Evolutionary conservation across 2,113 vertebrate species (phyloP), one percentile per base, ranked within the genome.

Genomic region (Ptilorrhoa leucosticta): DNA sequence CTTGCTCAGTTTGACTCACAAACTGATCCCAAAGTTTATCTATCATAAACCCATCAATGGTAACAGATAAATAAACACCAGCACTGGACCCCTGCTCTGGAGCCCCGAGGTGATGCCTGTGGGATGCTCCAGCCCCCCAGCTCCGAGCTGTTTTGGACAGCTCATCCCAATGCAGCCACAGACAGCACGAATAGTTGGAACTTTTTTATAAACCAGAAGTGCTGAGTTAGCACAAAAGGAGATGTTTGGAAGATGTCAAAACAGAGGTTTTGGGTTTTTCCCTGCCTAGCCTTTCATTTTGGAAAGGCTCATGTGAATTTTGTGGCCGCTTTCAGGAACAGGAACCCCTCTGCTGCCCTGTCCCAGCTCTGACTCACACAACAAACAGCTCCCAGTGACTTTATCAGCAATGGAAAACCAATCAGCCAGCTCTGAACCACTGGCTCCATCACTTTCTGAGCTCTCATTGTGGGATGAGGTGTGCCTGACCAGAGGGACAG

Each of bases 241-340:
- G 63, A 39, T 5, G 57, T 48, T 66, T 53, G 37, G 40, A 31
- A 70, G 47, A 13, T 11, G 16, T 35, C 53, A 47, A 66, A 65
- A 14, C 51, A 44, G 4, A 27, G 16, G 0, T n/a, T 23, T 16
- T 5, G 22, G 15, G 24, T 5, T 75, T 85, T 86, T 40, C 16
- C 24, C 16, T 3, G 21, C 50, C 54, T 37, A 13, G 33, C 40
- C 22, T 56, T 54, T 42, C 21, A 39, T 35, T 78, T 47, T 8
- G 13, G 51, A 66, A 75, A 39, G 37, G 47, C 37, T 91, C 26
- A 7, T 1, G 0, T 45, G 58, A 50, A 76, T 60, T 0, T 13
- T 2, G 37, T 9, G 61, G 13, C 28, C 0, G 1, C 9, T 72
- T 73, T 31, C 8, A 28, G 60, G 60, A 72, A 31, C 1, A 6